Percentiles rank a stretch among this genome's conserved stretches.
Conservation (phyloP, 2,797 vertebrate species). For the Hydrocynus forskahlii region DNA sequence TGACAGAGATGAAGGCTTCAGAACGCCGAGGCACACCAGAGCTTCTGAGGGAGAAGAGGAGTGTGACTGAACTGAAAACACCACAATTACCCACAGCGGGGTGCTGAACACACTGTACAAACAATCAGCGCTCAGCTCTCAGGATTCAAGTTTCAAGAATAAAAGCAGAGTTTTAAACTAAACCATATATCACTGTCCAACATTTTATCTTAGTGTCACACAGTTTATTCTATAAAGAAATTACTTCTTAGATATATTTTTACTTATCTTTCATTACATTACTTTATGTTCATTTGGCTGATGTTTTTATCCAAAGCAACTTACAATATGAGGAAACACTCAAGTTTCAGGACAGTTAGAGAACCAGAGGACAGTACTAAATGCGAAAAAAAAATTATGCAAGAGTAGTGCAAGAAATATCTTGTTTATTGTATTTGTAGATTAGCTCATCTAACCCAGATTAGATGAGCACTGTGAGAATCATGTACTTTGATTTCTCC, state of each 20-base stretch:
- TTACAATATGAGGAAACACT: no score
- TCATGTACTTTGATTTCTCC: no score
- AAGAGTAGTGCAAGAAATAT: no score
- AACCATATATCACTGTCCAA: not conserved
- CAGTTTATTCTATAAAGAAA: not conserved
- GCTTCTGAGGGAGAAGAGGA: constrained; percentile 41
- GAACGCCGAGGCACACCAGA: constrained; percentile 37
- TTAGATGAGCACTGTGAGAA: no score
- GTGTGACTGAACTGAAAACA: constrained; percentile 58
- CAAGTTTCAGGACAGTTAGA: no score
- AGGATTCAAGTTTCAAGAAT: constrained; percentile 39
- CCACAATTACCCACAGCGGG: constrained; percentile 53
- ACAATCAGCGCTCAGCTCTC: constrained; percentile 15
- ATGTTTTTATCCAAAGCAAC: no score
- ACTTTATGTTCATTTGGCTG: no score
- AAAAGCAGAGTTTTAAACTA: constrained; percentile 27
- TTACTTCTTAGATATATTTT: not conserved
- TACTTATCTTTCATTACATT: not conserved
- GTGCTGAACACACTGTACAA: constrained; percentile 18
- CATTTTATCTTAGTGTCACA: not conserved
- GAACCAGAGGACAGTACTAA: no score
- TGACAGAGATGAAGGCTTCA: constrained; percentile 43
- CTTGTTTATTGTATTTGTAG: no score
- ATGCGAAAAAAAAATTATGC: no score
- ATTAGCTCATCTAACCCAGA: not conserved